These are phyloP conservation scores for Dynastes tityus DNA, from an alignment of 2,888 invertebrate species.

Conservation along the genomic window DNA sequence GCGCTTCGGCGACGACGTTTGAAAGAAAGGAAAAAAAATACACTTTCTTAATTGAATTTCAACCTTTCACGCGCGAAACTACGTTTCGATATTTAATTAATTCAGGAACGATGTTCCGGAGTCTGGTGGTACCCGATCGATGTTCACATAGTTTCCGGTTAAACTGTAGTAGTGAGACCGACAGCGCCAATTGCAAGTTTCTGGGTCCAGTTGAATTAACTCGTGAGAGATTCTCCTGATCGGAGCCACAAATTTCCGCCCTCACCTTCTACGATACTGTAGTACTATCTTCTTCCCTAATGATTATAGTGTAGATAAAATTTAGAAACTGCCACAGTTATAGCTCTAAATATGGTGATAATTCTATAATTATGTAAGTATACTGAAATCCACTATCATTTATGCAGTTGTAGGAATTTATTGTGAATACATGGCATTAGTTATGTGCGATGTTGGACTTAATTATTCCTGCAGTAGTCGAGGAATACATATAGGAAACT, in stretches of 20 bases:
- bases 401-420: too few species aligned
- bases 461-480: too few species aligned
- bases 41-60: slow-evolving; percentile 37
- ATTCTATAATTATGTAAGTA: background rate
- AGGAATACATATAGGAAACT: too few species aligned
- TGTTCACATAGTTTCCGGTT: slow-evolving; percentile 38
- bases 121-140: slow-evolving; percentile 33
- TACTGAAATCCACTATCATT: too few species aligned
- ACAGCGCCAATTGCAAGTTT: slow-evolving; percentile 32
- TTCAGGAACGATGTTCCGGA: slow-evolving; percentile 38
- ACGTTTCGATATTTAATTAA: slow-evolving; percentile 44
- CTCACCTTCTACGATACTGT: background rate
- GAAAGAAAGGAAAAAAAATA: slow-evolving; percentile 13
- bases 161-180: slow-evolving; percentile 24
- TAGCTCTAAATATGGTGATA: background rate
- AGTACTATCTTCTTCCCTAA: background rate
- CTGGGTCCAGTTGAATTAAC: slow-evolving; percentile 28
- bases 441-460: too few species aligned
- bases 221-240: slow-evolving; percentile 23
- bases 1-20: slow-evolving; percentile 11
- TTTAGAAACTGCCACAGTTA: background rate
- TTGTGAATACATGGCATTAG: too few species aligned
- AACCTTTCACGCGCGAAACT: slow-evolving; percentile 38
- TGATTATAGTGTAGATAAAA: slow-evolving; percentile 8
- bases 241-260: slow-evolving; percentile 4